These are phyloP conservation scores for Numenius phaeopus DNA, from an alignment of 2,797 vertebrate genomes.

Conservation along the genomic window DNA sequence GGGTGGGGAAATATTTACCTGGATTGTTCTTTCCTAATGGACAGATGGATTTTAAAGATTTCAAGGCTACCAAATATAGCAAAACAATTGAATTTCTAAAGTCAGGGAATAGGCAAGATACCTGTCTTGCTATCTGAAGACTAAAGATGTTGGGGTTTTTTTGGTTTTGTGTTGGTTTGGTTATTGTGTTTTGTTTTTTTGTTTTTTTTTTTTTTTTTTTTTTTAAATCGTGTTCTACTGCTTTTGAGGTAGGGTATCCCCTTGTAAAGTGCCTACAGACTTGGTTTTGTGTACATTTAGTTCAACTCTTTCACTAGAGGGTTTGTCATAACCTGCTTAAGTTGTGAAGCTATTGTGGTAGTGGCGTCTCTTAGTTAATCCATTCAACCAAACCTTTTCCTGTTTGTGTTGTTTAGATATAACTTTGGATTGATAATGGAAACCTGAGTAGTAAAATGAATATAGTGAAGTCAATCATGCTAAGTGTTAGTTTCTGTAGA, in stretches of 20 bases:
- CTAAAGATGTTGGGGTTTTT: background rate
- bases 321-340: background rate
- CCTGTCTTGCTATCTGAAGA: background rate
- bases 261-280: conserved; percentile 25
- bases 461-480: background rate
- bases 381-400: background rate
- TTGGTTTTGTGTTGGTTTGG: background rate
- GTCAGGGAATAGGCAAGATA: background rate
- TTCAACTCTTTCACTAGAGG: background rate
- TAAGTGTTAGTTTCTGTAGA: background rate
- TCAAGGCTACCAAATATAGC: background rate
- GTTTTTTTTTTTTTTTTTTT: background rate
- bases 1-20: background rate
- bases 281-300: background rate
- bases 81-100: background rate
- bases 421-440: background rate
- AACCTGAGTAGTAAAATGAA: background rate
- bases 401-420: background rate
- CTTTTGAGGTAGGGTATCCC: background rate
- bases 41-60: background rate
- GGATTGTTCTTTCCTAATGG: background rate
- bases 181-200: background rate
- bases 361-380: background rate
- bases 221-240: background rate
- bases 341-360: background rate